Evolutionary conservation across 2,888 invertebrate genomes (phyloP).

Genomic region (Herminia tarsipennalis): DNA sequence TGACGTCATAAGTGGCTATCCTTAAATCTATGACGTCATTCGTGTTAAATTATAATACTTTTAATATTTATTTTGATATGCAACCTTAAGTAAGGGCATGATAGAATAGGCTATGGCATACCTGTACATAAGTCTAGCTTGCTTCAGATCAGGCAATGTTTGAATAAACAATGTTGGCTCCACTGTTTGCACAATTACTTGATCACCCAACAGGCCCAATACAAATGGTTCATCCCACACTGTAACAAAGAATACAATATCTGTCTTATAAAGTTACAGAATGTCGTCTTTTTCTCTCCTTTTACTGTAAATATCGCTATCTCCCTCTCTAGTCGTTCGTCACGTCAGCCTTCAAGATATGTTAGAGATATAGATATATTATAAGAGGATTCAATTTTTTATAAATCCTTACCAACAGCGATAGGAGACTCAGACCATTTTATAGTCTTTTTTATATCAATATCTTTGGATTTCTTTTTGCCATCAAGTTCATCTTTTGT

Average conservation of each 20-base stretch:
- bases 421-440: conserved; percentile 93
- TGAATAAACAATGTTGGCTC: conserved; percentile 94
- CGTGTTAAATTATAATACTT: neutral
- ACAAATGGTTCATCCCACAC: conserved; percentile 98
- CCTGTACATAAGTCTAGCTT: conserved; percentile 90
- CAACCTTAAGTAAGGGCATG: too few relatives aligned
- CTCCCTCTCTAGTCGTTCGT: too few relatives aligned
- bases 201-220: conserved; percentile 92
- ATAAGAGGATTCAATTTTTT: too few relatives aligned
- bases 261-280: too few relatives aligned
- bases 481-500: conserved; percentile 13
- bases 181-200: conserved; percentile 94
- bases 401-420: conserved; percentile 84
- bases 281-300: too few relatives aligned
- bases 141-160: conserved; percentile 90
- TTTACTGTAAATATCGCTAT: too few relatives aligned
- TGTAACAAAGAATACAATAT: conserved; percentile 59
- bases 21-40: neutral
- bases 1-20: neutral
- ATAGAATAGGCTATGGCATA: conserved; percentile 40
- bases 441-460: conserved; percentile 87
- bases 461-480: conserved; percentile 65
- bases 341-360: too few relatives aligned
- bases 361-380: too few relatives aligned
- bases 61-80: too few relatives aligned